Conservation (phyloP, 1,140 invertebrate species). For the Cotesia vestalis region DNA sequence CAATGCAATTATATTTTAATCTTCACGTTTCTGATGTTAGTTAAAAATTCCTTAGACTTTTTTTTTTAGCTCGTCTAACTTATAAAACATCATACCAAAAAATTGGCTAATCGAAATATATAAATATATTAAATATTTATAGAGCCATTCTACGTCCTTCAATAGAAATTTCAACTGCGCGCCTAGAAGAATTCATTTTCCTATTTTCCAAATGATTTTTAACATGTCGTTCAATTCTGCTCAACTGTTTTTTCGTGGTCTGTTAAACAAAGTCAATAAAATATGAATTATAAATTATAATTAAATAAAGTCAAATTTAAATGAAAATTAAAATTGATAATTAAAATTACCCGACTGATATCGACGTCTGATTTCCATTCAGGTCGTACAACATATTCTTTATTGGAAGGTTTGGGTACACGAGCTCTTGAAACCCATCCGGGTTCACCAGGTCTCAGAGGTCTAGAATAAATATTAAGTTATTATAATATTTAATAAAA, state of each 20-base stretch:
- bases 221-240: conserved; percentile 81
- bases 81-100: neutral
- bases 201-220: conserved; percentile 89
- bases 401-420: conserved; percentile 93
- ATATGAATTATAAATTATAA: neutral
- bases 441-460: conserved; percentile 88
- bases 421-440: conserved; percentile 94
- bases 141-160: conserved; percentile 95
- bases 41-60: neutral
- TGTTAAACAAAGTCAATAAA: conserved; percentile 36
- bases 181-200: conserved; percentile 76
- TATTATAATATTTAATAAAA: neutral
- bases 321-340: conserved; percentile 8
- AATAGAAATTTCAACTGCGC: conserved; percentile 93
- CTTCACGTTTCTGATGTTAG: too few species aligned
- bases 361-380: conserved; percentile 90
- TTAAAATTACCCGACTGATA: conserved; percentile 79
- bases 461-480: conserved; percentile 51
- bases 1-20: too few species aligned
- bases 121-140: conserved; percentile 59
- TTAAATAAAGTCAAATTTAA: neutral
- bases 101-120: neutral
- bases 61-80: neutral
- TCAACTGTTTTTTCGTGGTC: conserved; percentile 40
- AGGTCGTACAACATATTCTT: conserved; percentile 95